Evolutionary conservation across 2,113 vertebrate species (phyloP).

Genomic region (Amazona vittata): DNA sequence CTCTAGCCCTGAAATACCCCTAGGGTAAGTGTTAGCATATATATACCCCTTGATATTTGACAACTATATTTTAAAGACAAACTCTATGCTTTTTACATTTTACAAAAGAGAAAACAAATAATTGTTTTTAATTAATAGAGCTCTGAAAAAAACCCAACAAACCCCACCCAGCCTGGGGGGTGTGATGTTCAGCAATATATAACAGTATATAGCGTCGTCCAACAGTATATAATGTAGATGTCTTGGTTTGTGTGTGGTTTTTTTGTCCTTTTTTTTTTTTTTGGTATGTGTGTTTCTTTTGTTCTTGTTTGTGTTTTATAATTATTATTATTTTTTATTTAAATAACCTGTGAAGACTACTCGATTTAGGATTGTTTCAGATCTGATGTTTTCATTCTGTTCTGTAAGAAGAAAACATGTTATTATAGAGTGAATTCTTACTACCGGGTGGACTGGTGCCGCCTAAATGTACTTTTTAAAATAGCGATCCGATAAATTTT

Average conservation of each 20-base stretch:
- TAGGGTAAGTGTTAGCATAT: constrained; percentile 67
- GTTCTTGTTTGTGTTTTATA: not conserved
- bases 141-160: not conserved
- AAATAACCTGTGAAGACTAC: not conserved
- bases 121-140: constrained; percentile 68
- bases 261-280: not conserved
- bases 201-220: not conserved
- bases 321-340: not conserved
- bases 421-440: not conserved
- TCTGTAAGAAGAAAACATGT: not conserved
- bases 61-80: constrained; percentile 78
- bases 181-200: not conserved
- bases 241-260: not conserved
- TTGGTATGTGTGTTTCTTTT: not conserved
- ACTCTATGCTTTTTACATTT: constrained; percentile 63
- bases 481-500: not conserved
- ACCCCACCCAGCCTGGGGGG: not conserved
- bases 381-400: not conserved
- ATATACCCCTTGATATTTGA: constrained; percentile 76
- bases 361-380: not conserved
- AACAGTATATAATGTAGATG: not conserved
- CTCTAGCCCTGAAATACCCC: constrained; percentile 62
- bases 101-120: constrained; percentile 47
- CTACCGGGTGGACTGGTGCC: not conserved
- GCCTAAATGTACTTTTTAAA: not conserved